Percentiles rank a stretch among this genome's conserved stretches.
phyloP scores from a whole-genome alignment of 2,797 vertebrate species.

The Myotis findleyi region DNA sequence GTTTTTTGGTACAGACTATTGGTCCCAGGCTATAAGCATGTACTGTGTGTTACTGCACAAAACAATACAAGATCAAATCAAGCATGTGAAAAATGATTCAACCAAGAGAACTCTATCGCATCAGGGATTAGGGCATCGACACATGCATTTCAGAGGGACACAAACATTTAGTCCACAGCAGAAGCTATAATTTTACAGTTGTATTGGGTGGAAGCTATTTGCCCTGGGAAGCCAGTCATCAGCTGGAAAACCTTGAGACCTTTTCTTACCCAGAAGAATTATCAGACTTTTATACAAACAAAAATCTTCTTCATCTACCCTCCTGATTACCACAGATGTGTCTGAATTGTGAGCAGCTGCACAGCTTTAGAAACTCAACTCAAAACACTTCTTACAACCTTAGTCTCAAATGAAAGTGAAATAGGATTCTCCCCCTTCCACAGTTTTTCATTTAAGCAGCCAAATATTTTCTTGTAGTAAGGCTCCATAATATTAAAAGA shows the following conservation, averaged over 20 bases:
- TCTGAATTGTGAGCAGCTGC: not conserved
- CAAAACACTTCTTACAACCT: not conserved
- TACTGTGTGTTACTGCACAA: too few relatives aligned
- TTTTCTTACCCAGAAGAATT: not conserved
- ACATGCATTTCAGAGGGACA: not conserved
- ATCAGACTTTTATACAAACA: not conserved
- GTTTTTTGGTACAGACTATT: too few relatives aligned
- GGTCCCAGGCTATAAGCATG: too few relatives aligned
- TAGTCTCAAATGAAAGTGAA: not conserved
- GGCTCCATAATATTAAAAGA: not conserved
- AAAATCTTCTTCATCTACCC: not conserved
- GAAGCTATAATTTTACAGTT: not conserved
- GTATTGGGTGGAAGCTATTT: not conserved
- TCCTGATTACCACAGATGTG: not conserved
- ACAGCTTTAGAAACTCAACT: not conserved
- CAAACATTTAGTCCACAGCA: not conserved
- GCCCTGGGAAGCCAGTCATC: not conserved
- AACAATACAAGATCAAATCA: not conserved
- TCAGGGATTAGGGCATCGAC: not conserved
- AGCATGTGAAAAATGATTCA: not conserved
- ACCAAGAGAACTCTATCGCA: not conserved
- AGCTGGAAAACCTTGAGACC: not conserved
- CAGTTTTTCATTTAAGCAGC: not conserved
- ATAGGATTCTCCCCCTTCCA: not conserved
- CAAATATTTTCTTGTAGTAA: slow-evolving; percentile 10